Conservation (phyloP, 2,113 vertebrate genomes). For the Gobio gobio region DNA sequence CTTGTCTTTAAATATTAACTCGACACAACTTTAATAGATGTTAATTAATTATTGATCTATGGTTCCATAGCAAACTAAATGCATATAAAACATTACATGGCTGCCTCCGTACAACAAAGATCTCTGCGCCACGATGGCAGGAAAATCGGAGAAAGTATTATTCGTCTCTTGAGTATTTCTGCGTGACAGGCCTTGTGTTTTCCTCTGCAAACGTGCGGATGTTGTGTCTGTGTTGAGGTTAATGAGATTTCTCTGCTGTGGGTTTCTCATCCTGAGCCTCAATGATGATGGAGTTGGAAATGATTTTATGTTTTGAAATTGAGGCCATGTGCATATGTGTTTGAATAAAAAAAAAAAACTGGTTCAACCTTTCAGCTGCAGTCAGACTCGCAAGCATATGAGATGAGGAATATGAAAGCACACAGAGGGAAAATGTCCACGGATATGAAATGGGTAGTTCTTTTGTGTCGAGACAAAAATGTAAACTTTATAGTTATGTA, state of each 20-base stretch:
- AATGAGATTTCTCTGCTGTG: conserved; percentile 50
- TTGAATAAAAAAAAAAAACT: background rate
- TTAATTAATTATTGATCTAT: conserved; percentile 35
- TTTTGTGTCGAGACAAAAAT: background rate
- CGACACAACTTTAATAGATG: conserved; percentile 25
- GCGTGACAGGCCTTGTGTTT: background rate
- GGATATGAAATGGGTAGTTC: background rate
- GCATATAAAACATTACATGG: background rate
- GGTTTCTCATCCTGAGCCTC: conserved; percentile 4
- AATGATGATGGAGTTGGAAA: conserved; percentile 23
- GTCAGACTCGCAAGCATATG: background rate
- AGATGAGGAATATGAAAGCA: conserved; percentile 9
- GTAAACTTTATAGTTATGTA: too few species aligned
- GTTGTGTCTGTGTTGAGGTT: too few species aligned
- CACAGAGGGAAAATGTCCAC: background rate
- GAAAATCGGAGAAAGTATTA: background rate
- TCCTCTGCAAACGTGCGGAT: conserved; percentile 12
- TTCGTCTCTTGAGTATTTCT: conserved; percentile 15
- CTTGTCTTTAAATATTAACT: conserved; percentile 38
- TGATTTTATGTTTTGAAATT: conserved; percentile 40
- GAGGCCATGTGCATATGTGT: background rate
- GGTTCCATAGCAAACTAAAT: background rate
- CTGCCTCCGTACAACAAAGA: background rate
- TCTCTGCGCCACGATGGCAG: background rate
- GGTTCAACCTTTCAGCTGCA: background rate